These are phyloP conservation scores for Morinoia aosen DNA, from an alignment of 2,888 invertebrate genomes.

Conservation along the genomic window DNA sequence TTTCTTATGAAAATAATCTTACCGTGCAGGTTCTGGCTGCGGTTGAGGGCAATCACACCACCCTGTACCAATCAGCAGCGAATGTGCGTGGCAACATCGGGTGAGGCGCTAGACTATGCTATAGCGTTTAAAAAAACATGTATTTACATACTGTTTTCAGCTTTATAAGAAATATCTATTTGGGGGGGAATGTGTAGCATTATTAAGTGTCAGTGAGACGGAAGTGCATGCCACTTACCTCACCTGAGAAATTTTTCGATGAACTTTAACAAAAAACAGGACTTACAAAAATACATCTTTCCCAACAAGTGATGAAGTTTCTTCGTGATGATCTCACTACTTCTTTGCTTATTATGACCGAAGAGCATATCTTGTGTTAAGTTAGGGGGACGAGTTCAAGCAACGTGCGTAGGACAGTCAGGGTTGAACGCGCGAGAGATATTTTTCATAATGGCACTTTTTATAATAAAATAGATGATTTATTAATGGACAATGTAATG, in stretches of 20 bases:
- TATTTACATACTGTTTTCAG: background rate
- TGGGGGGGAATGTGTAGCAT: too few relatives aligned
- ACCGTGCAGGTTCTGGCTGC: background rate
- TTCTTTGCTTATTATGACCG: too few relatives aligned
- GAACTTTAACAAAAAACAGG: background rate
- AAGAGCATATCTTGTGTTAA: background rate
- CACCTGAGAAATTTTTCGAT: background rate
- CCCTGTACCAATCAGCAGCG: background rate
- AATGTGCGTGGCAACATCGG: background rate
- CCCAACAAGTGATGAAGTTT: too few relatives aligned
- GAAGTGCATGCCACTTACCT: too few relatives aligned
- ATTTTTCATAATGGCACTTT: background rate
- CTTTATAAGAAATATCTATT: too few relatives aligned
- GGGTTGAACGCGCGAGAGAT: too few relatives aligned
- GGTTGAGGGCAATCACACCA: background rate
- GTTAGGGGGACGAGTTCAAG: background rate
- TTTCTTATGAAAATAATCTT: background rate
- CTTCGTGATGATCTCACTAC: too few relatives aligned
- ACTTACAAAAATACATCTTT: background rate
- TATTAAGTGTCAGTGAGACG: too few relatives aligned
- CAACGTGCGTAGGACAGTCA: background rate
- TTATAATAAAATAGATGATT: too few relatives aligned
- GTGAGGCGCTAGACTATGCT: background rate
- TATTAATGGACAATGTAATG: background rate
- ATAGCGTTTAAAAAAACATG: background rate